These are phyloP conservation scores for Dynastes maya DNA, from an alignment of 2,888 invertebrate genomes.

Conservation along the genomic window DNA sequence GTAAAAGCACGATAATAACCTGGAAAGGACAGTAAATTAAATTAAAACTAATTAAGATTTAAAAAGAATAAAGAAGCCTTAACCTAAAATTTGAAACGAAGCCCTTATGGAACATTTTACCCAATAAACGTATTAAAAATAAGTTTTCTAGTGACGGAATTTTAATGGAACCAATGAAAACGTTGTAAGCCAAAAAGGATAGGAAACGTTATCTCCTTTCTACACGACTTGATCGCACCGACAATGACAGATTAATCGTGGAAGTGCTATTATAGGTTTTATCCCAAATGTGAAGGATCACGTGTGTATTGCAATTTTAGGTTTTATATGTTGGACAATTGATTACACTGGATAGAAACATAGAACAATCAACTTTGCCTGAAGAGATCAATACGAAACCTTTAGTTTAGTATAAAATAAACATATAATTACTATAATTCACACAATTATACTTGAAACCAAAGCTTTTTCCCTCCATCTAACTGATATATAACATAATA, in stretches of 20 bases:
- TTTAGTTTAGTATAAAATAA: no score
- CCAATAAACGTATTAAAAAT: constrained; percentile 37
- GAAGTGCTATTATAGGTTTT: constrained; percentile 33
- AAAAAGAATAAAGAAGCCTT: constrained; percentile 47
- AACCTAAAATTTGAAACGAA: constrained; percentile 39
- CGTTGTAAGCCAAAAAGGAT: constrained; percentile 1
- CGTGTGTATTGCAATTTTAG: constrained; percentile 34
- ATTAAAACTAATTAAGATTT: not conserved
- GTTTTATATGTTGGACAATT: constrained; percentile 21
- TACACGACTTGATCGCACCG: constrained; percentile 22
- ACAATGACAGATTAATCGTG: constrained; percentile 27
- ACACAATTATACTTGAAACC: no score
- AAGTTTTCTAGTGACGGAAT: constrained; percentile 37
- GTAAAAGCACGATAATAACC: constrained; percentile 13
- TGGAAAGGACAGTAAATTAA: constrained; percentile 12
- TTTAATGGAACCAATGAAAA: constrained; percentile 24
- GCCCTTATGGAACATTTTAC: constrained; percentile 30
- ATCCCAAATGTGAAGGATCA: constrained; percentile 30
- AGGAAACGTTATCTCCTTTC: not conserved
- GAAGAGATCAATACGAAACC: not conserved
- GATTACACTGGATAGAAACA: constrained; percentile 15
- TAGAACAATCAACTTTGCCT: constrained; percentile 4
- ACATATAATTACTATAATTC: no score
- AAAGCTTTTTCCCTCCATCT: no score
- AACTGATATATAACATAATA: not conserved